Conservation (phyloP, 2,888 invertebrate species). For the Leucoma salicis region DNA sequence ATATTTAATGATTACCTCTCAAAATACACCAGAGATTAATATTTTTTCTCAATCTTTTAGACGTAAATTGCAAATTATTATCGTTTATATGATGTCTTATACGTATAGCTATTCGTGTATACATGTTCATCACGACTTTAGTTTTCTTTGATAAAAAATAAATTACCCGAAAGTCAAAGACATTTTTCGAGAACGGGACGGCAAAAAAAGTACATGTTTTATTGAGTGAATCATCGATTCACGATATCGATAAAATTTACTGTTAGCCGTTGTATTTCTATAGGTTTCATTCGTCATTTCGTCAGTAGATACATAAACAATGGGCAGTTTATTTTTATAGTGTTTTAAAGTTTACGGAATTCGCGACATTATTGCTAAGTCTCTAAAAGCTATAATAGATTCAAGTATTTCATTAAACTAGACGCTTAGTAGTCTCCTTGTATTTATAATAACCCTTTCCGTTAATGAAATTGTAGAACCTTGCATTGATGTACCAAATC, state of each 20-base stretch:
- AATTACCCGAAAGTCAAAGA: constrained; percentile 21
- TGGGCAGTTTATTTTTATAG: constrained; percentile 28
- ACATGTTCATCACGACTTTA: constrained; percentile 18
- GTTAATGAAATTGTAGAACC: constrained; percentile 22
- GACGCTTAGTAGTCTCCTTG: constrained; percentile 24
- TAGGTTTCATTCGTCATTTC: constrained; percentile 9
- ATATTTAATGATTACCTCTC: not conserved
- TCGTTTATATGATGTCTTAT: not conserved
- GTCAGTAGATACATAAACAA: constrained; percentile 26
- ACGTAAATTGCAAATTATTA: not conserved
- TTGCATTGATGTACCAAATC: constrained; percentile 20
- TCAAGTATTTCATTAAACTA: constrained; percentile 12
- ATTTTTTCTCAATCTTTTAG: not conserved
- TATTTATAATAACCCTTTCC: constrained; percentile 22
- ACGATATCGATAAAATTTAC: constrained; percentile 24
- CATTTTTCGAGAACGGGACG: constrained; percentile 22
- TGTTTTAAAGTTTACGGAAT: constrained; percentile 7
- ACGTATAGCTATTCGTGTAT: constrained; percentile 1
- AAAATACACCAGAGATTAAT: not conserved
- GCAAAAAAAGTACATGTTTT: constrained; percentile 26
- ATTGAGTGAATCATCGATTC: constrained; percentile 34
- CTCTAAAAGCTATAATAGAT: constrained; percentile 10
- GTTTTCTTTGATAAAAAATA: constrained; percentile 12
- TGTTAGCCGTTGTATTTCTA: constrained; percentile 29
- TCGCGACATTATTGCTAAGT: constrained; percentile 10